Evolutionary conservation across 2,797 vertebrate species (phyloP), one percentile per base, ranked within the genome.

Genomic region (Oreortyx pictus): DNA sequence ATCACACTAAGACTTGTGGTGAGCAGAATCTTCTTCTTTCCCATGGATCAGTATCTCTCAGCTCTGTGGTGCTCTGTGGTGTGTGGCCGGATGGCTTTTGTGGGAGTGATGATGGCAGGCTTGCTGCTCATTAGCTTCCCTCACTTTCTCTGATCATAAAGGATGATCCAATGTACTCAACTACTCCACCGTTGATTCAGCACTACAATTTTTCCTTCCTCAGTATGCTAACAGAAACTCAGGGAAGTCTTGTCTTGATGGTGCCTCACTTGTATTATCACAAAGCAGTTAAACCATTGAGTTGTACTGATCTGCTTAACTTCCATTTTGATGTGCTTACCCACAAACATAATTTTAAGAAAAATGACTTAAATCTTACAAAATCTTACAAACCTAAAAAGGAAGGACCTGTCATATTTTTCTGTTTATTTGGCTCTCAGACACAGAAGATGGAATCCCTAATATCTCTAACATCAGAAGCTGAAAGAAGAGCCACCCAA

Each of bases 1-100:
- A 96, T 93, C 71, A 88, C 88, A 92, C 88, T 61, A 57, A 6
- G 88, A 67, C 64, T 49, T 95, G 91, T 80, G 94, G 96, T 79
- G 67, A 84, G 74, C 57, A 73, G 71, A 84, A 93, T 74, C 91
- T 82, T 68, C 54, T 75, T 84, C 65, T 92, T 96, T 96, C 96
- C 86, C 96, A 96, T 0, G 88, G 81, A 91, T 82, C 74, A 79
- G 39, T 79, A 71, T 95, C 88, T 78, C 79, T 87, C 50, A 88
- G 64, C 62, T 88, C 67, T 39, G 67, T 31, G 37, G 57, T 80
- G 65, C 64, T 95, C 52, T 82, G 80, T 27, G 88, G 77, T 93
- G 73, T 90, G 86, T 73, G 84, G 65, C 2, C 5, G 60, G 79
- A 66, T 43, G 77, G 59, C 73, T 93, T 75, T 2, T 82, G 79